Percentiles rank a stretch among this genome's conserved stretches.
These are phyloP conservation scores for Macrophya alboannulata DNA, from an alignment of 2,888 invertebrate genomes.

Conservation along the genomic window DNA sequence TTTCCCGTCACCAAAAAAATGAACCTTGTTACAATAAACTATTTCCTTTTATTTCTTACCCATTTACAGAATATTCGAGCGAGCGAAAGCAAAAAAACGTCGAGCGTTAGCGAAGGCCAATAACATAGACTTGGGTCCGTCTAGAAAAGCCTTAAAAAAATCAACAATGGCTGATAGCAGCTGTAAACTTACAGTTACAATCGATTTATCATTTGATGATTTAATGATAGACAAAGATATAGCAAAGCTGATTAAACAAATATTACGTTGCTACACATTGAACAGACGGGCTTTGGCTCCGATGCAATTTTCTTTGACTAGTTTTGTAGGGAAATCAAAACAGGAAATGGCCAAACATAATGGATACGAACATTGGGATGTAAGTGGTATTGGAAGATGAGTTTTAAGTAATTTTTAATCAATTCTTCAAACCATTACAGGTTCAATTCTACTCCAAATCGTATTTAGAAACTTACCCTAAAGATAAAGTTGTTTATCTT, in stretches of 20 bases:
- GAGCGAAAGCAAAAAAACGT: constrained; percentile 87
- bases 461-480: constrained; percentile 88
- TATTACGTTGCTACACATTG: constrained; percentile 94
- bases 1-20: neutral
- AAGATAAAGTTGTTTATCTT: constrained; percentile 92
- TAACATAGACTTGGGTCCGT: constrained; percentile 89
- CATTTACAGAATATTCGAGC: constrained; percentile 83
- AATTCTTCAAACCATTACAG: constrained; percentile 78
- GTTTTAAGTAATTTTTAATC: constrained; percentile 31
- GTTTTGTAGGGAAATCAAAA: constrained; percentile 89
- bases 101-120: constrained; percentile 86
- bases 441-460: constrained; percentile 86
- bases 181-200: constrained; percentile 88
- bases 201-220: constrained; percentile 96
- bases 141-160: constrained; percentile 90
- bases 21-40: constrained; percentile 17
- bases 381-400: constrained; percentile 79
- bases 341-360: constrained; percentile 90
- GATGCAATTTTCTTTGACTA: constrained; percentile 91
- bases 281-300: constrained; percentile 92
- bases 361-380: constrained; percentile 97
- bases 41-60: constrained; percentile 16
- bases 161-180: constrained; percentile 86
- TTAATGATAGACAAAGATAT: constrained; percentile 95
- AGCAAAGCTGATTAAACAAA: constrained; percentile 94